phyloP scores from a whole-genome alignment of 2,888 invertebrate genomes.

The Chaitophorus viminalis region DNA sequence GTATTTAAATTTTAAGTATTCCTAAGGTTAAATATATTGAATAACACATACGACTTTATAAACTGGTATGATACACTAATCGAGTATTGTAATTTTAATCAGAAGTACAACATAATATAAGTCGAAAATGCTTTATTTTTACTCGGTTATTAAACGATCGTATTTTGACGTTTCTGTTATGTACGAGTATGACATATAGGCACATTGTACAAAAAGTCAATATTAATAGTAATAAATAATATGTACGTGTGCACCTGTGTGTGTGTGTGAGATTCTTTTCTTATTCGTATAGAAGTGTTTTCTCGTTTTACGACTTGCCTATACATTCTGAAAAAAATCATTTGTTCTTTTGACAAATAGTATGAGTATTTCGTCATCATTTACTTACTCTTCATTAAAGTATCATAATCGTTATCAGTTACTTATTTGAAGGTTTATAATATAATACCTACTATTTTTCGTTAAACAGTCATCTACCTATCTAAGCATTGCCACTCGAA shows the following conservation, averaged over 20 bases:
- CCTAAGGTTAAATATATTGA: no score
- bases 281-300: neutral
- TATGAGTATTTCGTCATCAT: slow-evolving; percentile 30
- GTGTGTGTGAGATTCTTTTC: neutral
- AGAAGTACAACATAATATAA: no score
- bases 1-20: no score
- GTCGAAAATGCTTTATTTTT: neutral
- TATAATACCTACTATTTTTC: slow-evolving; percentile 11
- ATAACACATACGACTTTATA: no score
- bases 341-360: slow-evolving; percentile 16
- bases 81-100: no score
- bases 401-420: slow-evolving; percentile 18
- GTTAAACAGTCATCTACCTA: neutral
- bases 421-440: slow-evolving; percentile 29
- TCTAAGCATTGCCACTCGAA: slow-evolving; percentile 46
- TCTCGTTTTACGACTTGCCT: neutral
- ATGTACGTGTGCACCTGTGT: neutral
- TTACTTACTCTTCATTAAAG: slow-evolving; percentile 26
- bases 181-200: no score
- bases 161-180: no score
- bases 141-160: no score
- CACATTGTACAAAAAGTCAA: no score
- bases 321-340: neutral
- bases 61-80: no score
- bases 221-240: neutral